Conservation (phyloP, 2,888 invertebrate species). For the Ptilodon capucinus region DNA sequence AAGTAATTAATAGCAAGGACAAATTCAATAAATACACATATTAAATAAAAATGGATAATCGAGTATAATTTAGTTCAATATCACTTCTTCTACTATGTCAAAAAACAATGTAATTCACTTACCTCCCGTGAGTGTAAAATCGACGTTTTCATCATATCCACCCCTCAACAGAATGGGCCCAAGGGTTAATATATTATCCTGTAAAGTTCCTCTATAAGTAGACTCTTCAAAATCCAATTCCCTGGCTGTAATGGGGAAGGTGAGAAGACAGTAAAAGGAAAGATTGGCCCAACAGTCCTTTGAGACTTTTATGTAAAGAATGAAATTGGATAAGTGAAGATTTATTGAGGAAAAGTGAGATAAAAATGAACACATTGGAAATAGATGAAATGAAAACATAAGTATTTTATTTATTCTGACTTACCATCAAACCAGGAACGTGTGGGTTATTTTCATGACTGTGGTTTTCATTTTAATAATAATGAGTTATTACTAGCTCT, state of each 20-base stretch:
- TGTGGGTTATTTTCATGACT: constrained; percentile 7
- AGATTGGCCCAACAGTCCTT: constrained; percentile 1
- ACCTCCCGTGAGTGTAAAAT: constrained; percentile 55
- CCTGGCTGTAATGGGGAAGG: constrained; percentile 49
- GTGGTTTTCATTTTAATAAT: constrained; percentile 26
- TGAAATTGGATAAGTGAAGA: constrained; percentile 16
- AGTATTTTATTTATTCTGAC: background rate
- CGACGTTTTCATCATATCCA: constrained; percentile 49
- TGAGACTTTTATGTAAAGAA: constrained; percentile 2
- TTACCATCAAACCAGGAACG: background rate
- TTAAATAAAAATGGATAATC: too few relatives aligned
- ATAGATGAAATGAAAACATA: background rate
- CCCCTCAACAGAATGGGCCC: constrained; percentile 41
- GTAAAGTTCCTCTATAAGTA: constrained; percentile 52
- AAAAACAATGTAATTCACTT: too few relatives aligned
- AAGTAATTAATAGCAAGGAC: too few relatives aligned
- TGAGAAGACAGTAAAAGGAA: constrained; percentile 22
- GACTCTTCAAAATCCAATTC: constrained; percentile 52
- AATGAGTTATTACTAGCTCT: too few relatives aligned
- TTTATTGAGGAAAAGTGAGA: constrained; percentile 12
- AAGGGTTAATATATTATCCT: constrained; percentile 40
- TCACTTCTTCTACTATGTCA: too few relatives aligned
- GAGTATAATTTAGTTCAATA: too few relatives aligned
- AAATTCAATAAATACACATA: too few relatives aligned
- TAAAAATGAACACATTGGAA: constrained; percentile 3